Base-by-base conservation (phyloP, 2,797 vertebrate genomes). In the Ceryle rudis region DNA sequence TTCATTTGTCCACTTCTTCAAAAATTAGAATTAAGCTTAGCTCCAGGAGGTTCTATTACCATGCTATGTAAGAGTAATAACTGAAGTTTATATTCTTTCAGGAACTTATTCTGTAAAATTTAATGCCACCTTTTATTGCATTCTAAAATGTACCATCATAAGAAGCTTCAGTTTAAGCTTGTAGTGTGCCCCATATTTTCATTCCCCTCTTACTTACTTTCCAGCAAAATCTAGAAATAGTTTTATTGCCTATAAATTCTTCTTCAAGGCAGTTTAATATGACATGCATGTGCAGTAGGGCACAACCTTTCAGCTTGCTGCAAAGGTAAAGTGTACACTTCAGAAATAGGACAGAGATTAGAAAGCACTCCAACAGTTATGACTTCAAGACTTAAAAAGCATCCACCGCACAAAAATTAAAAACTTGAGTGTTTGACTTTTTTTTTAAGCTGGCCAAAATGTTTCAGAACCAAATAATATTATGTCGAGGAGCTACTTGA, bases 221-320 rank as follows among this genome's bases (percentile, higher is more conserved):
- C 54, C 62, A 78, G 37, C 28, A 83, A 91, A 83, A 82, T 28
- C 35, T 62, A 58, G 49, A 81, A 86, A 72, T 58, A 72, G 35
- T 79, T 92, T 91, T 73, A 82, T 67, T 58, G 46, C 33, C 49
- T 90, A 35, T 80, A 81, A 93, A 86, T 72, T 94, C 57, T 54
- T 60, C 64, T 55, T 78, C 72, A 93, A 82, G 46, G 44, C 33
- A 72, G 52, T 86, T 93, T 52, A 80, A 33, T 61, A 58, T 52
- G 70, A 49, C 33, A 55, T 58, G n/a, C 14, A 19, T 49, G 37
- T 93, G 46, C 46, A 90, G 37, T 42, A 61, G 54, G 49, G 26
- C 65, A 54, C 49, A 83, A 58, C 44, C 75, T 91, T 69, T 88
- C 71, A 41, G 44, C 33, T 74, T 86, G 15, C 57, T 86, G 41